Conservation (phyloP, 2,797 vertebrate species). For the Anguilla obscura region DNA sequence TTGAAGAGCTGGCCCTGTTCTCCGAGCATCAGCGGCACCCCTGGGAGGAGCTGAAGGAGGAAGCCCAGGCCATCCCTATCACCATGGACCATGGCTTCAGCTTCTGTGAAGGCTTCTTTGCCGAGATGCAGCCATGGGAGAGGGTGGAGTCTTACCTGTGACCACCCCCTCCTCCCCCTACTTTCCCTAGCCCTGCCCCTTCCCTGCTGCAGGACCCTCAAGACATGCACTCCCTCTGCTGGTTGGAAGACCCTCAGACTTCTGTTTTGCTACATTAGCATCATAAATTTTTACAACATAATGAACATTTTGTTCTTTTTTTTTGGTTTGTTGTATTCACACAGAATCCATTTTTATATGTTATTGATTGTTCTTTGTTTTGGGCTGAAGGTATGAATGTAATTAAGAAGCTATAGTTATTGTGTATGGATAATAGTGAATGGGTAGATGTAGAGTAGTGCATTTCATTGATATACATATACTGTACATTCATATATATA, state of each 20-base stretch:
- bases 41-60: constrained; percentile 82
- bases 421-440: constrained; percentile 52
- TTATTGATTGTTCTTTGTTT: constrained; percentile 46
- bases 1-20: constrained; percentile 68
- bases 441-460: constrained; percentile 58
- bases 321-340: constrained; percentile 47
- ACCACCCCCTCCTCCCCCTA: constrained; percentile 39
- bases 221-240: constrained; percentile 49
- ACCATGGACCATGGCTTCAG: constrained; percentile 74
- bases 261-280: constrained; percentile 81
- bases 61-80: constrained; percentile 68
- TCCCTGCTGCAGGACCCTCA: constrained; percentile 39
- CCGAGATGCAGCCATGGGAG: constrained; percentile 80
- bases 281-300: constrained; percentile 57
- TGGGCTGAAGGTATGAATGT: constrained; percentile 37
- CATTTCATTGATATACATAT: constrained; percentile 61
- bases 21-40: constrained; percentile 69
- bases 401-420: constrained; percentile 40
- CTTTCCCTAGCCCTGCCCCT: background rate
- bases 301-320: constrained; percentile 54
- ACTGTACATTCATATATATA: constrained; percentile 40
- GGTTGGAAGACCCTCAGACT: constrained; percentile 50
- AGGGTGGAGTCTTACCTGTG: constrained; percentile 71
- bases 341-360: constrained; percentile 45
- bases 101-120: constrained; percentile 77